phyloP scores from a whole-genome alignment of 1,140 invertebrate genomes.

The Hermetia illucens region DNA sequence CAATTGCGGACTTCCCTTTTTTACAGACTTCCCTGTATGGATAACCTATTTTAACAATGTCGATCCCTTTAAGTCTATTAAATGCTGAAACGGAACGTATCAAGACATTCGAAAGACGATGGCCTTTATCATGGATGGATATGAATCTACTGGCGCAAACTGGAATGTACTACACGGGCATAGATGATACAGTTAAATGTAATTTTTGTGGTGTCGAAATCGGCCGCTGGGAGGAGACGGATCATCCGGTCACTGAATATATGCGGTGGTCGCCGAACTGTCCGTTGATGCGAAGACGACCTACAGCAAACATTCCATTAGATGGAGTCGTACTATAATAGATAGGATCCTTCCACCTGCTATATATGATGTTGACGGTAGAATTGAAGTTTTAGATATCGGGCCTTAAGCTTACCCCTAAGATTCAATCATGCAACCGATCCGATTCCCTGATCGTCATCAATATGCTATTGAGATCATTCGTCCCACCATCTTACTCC shows the following conservation, averaged over 20 bases:
- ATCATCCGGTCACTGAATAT: slow-evolving; percentile 71
- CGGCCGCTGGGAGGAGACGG: slow-evolving; percentile 60
- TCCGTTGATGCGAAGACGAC: slow-evolving; percentile 46
- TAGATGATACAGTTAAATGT: slow-evolving; percentile 60
- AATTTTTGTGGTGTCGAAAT: slow-evolving; percentile 75
- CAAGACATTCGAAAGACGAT: slow-evolving; percentile 43
- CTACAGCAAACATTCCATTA: slow-evolving; percentile 46
- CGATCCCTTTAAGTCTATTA: too few relatives aligned
- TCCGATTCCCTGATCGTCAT: too few relatives aligned
- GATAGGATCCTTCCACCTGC: slow-evolving; percentile 21
- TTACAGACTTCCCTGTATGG: too few relatives aligned
- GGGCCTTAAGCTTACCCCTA: too few relatives aligned
- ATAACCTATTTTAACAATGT: too few relatives aligned
- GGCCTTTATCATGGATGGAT: slow-evolving; percentile 40
- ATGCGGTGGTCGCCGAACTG: slow-evolving; percentile 62
- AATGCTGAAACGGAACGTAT: slow-evolving; percentile 35
- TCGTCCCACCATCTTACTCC: too few relatives aligned
- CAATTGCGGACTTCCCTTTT: too few relatives aligned
- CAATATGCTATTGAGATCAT: too few relatives aligned
- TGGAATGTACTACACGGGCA: slow-evolving; percentile 68
- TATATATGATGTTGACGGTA: slow-evolving; percentile 26
- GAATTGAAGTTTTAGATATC: slow-evolving; percentile 12
- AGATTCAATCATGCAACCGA: too few relatives aligned
- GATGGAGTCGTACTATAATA: slow-evolving; percentile 17
- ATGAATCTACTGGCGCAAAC: slow-evolving; percentile 49